Evolutionary conservation across 2,888 invertebrate species (phyloP).

Genomic region (Netelia virgata): DNA sequence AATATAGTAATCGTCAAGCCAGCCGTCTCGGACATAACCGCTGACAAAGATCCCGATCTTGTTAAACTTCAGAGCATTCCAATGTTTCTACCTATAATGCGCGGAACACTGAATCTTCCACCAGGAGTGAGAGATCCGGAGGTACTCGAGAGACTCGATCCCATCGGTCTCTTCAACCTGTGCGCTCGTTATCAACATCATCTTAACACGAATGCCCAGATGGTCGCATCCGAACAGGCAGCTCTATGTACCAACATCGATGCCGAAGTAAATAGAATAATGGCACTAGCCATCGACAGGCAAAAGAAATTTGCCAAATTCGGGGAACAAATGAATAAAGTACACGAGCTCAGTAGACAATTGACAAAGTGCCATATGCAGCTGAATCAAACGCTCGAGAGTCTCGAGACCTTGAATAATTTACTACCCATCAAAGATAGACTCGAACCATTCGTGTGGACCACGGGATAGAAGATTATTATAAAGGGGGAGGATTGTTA

Average conservation of each 20-base stretch:
- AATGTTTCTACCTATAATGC: conserved; percentile 96
- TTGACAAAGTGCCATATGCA: conserved; percentile 92
- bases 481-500: neutral
- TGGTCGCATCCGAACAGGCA: conserved; percentile 93
- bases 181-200: conserved; percentile 94
- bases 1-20: conserved; percentile 93
- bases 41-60: conserved; percentile 92
- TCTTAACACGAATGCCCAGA: conserved; percentile 92
- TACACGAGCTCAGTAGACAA: conserved; percentile 93
- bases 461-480: conserved; percentile 87
- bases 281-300: conserved; percentile 90
- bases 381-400: conserved; percentile 93
- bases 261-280: conserved; percentile 89
- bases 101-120: conserved; percentile 94
- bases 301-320: conserved; percentile 94
- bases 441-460: conserved; percentile 96
- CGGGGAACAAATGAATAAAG: conserved; percentile 93
- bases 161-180: conserved; percentile 90
- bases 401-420: conserved; percentile 94
- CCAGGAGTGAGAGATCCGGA: conserved; percentile 94
- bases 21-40: conserved; percentile 87
- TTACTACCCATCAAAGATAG: conserved; percentile 93
- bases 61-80: conserved; percentile 92
- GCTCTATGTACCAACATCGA: conserved; percentile 91
- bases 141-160: conserved; percentile 91